Evolutionary conservation across 2,888 invertebrate genomes (phyloP).

Genomic region (Monochamus alternatus): DNA sequence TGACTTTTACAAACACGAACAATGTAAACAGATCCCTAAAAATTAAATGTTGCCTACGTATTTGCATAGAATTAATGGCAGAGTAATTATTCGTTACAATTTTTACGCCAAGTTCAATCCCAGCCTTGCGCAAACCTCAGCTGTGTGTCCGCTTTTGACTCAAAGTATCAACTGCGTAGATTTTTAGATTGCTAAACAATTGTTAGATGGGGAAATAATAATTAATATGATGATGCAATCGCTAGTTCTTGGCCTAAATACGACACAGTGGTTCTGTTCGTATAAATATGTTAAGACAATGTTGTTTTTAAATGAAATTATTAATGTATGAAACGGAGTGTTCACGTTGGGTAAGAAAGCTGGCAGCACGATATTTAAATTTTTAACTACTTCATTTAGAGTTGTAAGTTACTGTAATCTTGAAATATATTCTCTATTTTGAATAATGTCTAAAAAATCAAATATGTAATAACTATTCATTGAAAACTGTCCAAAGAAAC

Average conservation of each 20-base stretch:
- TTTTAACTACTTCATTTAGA: too few relatives aligned
- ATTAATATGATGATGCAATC: conserved; percentile 18
- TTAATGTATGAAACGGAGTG: background rate
- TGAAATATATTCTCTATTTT: too few relatives aligned
- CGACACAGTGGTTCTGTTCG: background rate
- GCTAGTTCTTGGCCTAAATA: conserved; percentile 32
- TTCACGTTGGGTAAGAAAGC: too few relatives aligned
- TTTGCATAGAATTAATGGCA: background rate
- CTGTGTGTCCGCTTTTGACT: background rate
- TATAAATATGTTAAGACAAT: background rate
- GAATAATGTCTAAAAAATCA: too few relatives aligned
- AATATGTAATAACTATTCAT: too few relatives aligned
- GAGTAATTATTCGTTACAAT: background rate
- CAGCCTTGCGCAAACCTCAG: conserved; percentile 7
- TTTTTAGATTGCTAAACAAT: conserved; percentile 35
- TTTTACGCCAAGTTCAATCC: background rate
- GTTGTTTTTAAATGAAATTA: background rate
- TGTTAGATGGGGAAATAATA: conserved; percentile 30
- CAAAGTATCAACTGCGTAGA: conserved; percentile 9
- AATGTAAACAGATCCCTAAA: too few relatives aligned
- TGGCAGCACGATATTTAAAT: too few relatives aligned
- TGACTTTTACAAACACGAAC: too few relatives aligned
- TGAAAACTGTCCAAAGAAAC: too few relatives aligned
- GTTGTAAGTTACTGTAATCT: too few relatives aligned
- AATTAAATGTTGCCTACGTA: too few relatives aligned